A percentile compares a stretch with the other conserved stretches of the same genome.
Evolutionary conservation across 2,797 vertebrate species (phyloP).

Genomic region (Melanotaenia nigrans): DNA sequence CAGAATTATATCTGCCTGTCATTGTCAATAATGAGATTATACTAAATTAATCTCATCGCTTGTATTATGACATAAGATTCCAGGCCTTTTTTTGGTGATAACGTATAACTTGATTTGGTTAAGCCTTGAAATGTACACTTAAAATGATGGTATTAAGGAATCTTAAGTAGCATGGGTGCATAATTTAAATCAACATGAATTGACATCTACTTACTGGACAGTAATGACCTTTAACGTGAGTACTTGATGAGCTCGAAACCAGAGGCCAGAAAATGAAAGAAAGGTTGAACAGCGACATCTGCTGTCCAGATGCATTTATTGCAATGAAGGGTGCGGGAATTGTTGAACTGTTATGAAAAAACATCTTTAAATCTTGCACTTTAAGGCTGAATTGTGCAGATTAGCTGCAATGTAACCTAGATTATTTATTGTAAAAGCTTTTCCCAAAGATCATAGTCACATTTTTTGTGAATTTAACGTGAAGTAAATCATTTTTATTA

Average conservation of each 20-base stretch:
- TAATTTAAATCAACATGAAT: neutral
- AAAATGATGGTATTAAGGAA: too few species aligned
- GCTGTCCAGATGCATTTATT: conserved; percentile 30
- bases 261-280: neutral
- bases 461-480: too few species aligned
- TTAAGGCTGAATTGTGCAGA: neutral
- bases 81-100: neutral
- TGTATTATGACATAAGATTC: neutral
- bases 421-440: too few species aligned
- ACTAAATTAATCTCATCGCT: neutral
- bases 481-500: too few species aligned
- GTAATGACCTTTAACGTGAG: neutral
- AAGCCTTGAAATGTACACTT: neutral
- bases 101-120: neutral
- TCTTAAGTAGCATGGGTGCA: neutral
- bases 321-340: neutral
- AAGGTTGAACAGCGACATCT: conserved; percentile 54
- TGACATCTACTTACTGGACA: conserved; percentile 5
- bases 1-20: neutral
- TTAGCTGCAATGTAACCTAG: too few species aligned
- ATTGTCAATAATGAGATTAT: neutral
- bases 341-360: neutral
- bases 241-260: neutral
- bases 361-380: neutral
- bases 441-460: too few species aligned